Conservation (phyloP, 1,140 invertebrate genomes). For the Calliphora vicina region DNA sequence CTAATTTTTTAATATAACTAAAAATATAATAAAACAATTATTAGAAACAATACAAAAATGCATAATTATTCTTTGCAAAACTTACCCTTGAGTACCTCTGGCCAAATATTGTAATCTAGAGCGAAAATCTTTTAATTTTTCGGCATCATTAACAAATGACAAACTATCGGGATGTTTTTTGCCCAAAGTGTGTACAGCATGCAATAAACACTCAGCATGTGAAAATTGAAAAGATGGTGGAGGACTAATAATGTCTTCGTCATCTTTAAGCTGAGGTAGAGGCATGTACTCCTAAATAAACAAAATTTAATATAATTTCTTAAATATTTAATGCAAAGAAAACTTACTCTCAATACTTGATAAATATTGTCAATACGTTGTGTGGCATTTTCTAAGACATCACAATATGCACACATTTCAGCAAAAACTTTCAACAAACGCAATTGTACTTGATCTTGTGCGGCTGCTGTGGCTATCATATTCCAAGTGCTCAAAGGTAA, state of each 20-base stretch:
- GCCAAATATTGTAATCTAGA: conserved; percentile 91
- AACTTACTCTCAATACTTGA: conserved; percentile 78
- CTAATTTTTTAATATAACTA: conserved; percentile 86
- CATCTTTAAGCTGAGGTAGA: conserved; percentile 76
- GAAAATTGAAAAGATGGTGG: conserved; percentile 88
- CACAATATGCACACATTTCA: conserved; percentile 81
- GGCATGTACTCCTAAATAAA: conserved; percentile 76
- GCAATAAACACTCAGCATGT: conserved; percentile 92
- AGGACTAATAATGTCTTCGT: conserved; percentile 66
- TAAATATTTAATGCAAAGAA: background rate
- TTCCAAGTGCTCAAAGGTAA: conserved; percentile 71
- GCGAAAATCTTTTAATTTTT: conserved; percentile 87
- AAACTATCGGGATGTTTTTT: conserved; percentile 79
- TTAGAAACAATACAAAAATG: background rate
- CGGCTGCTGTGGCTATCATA: conserved; percentile 67
- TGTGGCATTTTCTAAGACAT: conserved; percentile 77
- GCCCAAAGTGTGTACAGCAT: conserved; percentile 87
- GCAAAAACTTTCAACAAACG: conserved; percentile 88
- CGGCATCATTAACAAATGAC: conserved; percentile 76
- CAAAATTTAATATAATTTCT: conserved; percentile 35
- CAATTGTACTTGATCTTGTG: conserved; percentile 77
- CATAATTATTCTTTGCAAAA: background rate
- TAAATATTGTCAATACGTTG: conserved; percentile 79
- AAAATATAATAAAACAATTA: background rate
- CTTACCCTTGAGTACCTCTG: conserved; percentile 82